phyloP scores from a whole-genome alignment of 2,888 invertebrate genomes.

The Hedya salicella region DNA sequence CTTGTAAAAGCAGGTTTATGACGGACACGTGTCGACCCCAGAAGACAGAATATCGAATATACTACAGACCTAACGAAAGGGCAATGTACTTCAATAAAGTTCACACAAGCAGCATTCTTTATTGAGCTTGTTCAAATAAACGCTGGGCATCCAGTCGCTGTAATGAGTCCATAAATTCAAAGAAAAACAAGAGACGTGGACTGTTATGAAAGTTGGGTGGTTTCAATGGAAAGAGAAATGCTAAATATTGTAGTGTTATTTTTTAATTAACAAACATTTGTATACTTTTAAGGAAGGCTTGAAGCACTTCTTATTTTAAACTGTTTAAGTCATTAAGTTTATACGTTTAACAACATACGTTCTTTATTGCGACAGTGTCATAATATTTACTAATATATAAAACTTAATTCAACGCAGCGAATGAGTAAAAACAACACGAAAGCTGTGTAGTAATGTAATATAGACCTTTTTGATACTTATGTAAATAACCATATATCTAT shows the following conservation, averaged over 20 bases:
- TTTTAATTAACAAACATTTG: too few species aligned
- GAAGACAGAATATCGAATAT: constrained; percentile 56
- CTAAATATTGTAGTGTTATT: neutral
- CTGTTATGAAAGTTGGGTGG: constrained; percentile 7
- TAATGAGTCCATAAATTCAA: constrained; percentile 37
- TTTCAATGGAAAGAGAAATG: constrained; percentile 21
- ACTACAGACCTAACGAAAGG: constrained; percentile 46
- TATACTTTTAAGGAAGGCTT: too few species aligned
- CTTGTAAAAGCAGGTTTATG: constrained; percentile 79
- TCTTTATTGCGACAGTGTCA: too few species aligned
- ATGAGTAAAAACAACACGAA: too few species aligned
- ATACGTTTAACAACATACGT: too few species aligned
- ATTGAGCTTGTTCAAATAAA: constrained; percentile 38
- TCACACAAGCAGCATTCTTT: constrained; percentile 41
- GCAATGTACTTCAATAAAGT: constrained; percentile 41
- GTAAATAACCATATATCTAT: neutral
- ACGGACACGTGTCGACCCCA: constrained; percentile 73
- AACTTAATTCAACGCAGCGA: too few species aligned
- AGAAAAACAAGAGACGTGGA: constrained; percentile 14
- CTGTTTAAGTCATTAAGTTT: too few species aligned
- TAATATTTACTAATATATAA: too few species aligned
- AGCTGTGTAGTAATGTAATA: too few species aligned
- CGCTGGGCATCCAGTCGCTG: constrained; percentile 21
- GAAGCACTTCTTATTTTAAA: too few species aligned
- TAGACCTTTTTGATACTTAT: too few species aligned